These are phyloP conservation scores for Coenobita brevimanus DNA, from an alignment of 1,140 invertebrate species.

Conservation along the genomic window DNA sequence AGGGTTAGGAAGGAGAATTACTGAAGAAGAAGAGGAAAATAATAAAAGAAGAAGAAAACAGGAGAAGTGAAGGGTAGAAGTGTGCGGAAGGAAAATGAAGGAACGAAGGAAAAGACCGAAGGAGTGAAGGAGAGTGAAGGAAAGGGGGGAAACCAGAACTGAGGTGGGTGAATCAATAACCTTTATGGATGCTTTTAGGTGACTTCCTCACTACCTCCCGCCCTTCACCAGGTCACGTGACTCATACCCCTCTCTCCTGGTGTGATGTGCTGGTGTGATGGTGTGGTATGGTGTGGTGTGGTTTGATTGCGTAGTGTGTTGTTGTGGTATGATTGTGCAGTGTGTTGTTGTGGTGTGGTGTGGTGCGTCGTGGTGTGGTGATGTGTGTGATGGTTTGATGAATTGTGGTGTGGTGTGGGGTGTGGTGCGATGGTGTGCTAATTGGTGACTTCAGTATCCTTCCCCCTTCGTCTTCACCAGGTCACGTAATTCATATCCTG, in stretches of 20 bases:
- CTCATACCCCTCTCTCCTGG: no score
- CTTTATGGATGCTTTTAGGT: conserved; percentile 43
- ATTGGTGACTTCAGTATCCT: neutral
- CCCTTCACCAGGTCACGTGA: conserved; percentile 23
- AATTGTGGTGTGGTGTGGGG: no score
- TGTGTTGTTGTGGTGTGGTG: neutral
- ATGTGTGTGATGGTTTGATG: neutral
- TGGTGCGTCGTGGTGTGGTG: conserved; percentile 11
- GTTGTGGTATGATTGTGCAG: neutral
- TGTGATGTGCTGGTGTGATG: conserved; percentile 4
- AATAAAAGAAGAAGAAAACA: neutral
- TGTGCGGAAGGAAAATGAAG: neutral
- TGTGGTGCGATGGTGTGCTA: no score
- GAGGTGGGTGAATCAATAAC: conserved; percentile 15
- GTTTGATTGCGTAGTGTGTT: neutral
- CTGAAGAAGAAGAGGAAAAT: neutral
- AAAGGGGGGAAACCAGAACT: neutral
- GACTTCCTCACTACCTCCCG: conserved; percentile 19
- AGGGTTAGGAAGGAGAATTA: neutral
- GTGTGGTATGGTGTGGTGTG: no score
- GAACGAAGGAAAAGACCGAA: neutral
- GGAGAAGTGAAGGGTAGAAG: neutral
- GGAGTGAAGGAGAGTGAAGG: neutral
- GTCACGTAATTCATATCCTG: no score
- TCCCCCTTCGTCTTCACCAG: neutral